phyloP scores from a whole-genome alignment of 2,797 vertebrate species.

The Garrulus glandarius region DNA sequence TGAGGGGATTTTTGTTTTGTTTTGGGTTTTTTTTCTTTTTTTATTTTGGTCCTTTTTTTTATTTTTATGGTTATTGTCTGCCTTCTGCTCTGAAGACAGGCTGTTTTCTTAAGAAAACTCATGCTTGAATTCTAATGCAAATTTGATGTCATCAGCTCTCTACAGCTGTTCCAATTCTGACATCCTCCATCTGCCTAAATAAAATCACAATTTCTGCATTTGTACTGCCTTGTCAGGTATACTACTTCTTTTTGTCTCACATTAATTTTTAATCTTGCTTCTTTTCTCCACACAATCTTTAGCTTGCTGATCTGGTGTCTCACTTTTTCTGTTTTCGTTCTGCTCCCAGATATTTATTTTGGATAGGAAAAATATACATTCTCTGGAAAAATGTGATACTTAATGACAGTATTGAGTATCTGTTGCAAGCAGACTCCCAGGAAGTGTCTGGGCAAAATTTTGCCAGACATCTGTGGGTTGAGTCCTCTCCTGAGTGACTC shows the following conservation, averaged over 20 bases:
- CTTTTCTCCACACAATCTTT: background rate
- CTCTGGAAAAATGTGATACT: background rate
- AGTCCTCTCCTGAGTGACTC: background rate
- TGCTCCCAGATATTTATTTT: background rate
- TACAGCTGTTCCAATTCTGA: background rate
- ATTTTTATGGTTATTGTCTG: background rate
- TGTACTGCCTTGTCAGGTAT: background rate
- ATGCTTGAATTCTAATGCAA: background rate
- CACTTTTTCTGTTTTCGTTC: background rate
- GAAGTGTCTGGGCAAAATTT: background rate
- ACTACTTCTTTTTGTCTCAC: background rate
- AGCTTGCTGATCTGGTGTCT: background rate
- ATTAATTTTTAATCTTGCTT: background rate
- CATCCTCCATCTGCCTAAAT: background rate
- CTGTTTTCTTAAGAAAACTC: background rate
- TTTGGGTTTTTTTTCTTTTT: background rate
- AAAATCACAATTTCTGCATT: background rate
- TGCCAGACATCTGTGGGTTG: background rate
- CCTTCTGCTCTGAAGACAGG: background rate
- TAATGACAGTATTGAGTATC: background rate
- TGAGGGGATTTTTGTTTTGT: fast-evolving
- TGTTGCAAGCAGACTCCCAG: background rate
- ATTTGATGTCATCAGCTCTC: background rate
- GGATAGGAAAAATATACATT: background rate
- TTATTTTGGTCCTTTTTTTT: background rate